Percentiles rank a stretch among this genome's conserved stretches.
Evolutionary conservation across 2,113 vertebrate genomes (phyloP).

Genomic region (Arvicanthis niloticus): DNA sequence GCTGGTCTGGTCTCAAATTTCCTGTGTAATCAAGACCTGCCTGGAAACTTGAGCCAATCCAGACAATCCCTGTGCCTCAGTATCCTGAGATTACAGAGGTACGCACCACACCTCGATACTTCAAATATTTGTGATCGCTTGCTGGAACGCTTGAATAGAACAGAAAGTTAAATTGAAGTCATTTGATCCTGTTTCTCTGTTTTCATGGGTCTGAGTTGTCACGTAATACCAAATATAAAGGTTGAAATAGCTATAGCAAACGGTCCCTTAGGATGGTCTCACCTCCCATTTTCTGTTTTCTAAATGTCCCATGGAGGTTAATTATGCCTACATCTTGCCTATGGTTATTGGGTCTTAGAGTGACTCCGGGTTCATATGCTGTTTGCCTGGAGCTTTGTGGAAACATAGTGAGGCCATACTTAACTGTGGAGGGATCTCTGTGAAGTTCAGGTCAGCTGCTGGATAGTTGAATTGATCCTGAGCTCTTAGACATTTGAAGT

Average conservation of each 20-base stretch:
- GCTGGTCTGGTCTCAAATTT: neutral
- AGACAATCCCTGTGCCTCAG: neutral
- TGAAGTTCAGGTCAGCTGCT: neutral
- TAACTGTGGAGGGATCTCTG: neutral
- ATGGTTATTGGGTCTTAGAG: neutral
- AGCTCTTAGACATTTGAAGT: conserved; percentile 51
- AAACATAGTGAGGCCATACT: neutral
- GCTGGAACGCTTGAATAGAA: neutral
- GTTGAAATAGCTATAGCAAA: neutral
- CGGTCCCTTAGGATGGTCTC: neutral
- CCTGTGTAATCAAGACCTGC: neutral
- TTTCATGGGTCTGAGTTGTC: neutral
- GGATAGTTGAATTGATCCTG: neutral
- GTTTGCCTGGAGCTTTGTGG: neutral
- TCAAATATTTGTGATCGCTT: neutral
- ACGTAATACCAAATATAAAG: neutral
- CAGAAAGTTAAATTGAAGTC: neutral
- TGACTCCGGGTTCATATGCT: neutral
- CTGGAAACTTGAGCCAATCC: neutral
- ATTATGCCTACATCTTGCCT: neutral
- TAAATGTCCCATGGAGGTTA: neutral
- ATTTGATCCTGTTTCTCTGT: neutral
- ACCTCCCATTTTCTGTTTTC: neutral
- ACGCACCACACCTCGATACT: neutral
- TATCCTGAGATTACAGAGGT: neutral